Conservation (phyloP, 92 coral and sea anemone genomes). For the Meandrina meandrites region DNA sequence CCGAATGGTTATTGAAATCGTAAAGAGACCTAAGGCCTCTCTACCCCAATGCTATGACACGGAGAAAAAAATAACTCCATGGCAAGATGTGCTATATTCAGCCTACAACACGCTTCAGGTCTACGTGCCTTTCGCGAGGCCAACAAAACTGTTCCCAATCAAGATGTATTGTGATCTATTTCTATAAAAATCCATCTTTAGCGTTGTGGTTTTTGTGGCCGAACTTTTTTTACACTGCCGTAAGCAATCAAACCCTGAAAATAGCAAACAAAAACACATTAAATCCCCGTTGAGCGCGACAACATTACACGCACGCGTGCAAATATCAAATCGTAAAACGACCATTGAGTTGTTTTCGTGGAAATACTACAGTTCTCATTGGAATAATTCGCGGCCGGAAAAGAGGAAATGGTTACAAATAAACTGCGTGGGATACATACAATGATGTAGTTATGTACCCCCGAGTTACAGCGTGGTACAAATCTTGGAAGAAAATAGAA, state of each 20-base stretch:
- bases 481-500: not conserved
- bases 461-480: slow-evolving; percentile 1
- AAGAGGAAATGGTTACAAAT: slow-evolving; percentile 1
- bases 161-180: not conserved
- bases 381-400: slow-evolving; percentile 16
- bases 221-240: not conserved
- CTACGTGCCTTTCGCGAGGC: not conserved
- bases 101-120: not conserved
- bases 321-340: not conserved
- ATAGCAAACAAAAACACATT: not conserved
- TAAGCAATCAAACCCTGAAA: not conserved
- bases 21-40: not conserved
- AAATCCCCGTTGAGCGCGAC: not conserved
- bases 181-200: not conserved
- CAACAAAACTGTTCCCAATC: not conserved
- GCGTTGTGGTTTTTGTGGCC: slow-evolving; percentile 4
- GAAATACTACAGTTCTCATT: not conserved
- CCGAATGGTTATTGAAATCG: too few species aligned
- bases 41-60: not conserved
- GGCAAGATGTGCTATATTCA: not conserved
- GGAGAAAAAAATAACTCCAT: not conserved
- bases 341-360: not conserved
- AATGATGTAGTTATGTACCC: not conserved
- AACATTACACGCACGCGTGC: not conserved
- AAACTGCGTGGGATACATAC: not conserved